phyloP scores from a whole-genome alignment of 2,113 vertebrate genomes.

The Eidolon helvum region DNA sequence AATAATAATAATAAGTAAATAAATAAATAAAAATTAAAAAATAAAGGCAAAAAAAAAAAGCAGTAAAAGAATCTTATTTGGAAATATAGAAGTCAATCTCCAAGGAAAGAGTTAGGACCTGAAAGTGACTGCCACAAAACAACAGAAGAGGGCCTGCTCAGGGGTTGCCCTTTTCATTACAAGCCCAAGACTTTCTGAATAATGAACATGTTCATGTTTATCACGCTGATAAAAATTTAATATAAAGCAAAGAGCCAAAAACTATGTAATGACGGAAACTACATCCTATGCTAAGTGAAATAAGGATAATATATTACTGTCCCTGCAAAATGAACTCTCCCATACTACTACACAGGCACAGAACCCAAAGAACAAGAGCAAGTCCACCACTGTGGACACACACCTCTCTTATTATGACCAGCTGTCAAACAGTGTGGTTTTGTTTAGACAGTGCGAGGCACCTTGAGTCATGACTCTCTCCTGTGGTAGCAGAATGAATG shows the following conservation, averaged over 20 bases:
- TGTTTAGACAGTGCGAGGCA: not conserved
- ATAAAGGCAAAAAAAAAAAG: not conserved
- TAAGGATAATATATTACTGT: not conserved
- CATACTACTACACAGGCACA: not conserved
- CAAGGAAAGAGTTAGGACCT: not conserved
- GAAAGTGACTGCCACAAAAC: not conserved
- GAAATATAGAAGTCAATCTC: not conserved
- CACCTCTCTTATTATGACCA: not conserved
- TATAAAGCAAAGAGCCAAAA: not conserved
- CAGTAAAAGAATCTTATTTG: not conserved
- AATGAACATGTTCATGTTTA: not conserved
- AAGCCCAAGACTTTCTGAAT: not conserved
- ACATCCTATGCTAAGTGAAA: slow-evolving; percentile 1
- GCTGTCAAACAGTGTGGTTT: not conserved
- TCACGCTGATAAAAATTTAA: not conserved
- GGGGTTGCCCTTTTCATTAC: not conserved
- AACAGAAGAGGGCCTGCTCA: not conserved
- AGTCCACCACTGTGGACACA: not conserved
- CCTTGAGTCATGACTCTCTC: not conserved
- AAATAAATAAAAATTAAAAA: not conserved
- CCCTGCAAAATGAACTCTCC: not conserved
- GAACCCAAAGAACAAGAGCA: not conserved
- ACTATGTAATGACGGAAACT: not conserved
- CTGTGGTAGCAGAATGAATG: not conserved
- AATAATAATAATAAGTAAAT: too few species aligned